Percentiles rank a stretch among this genome's conserved stretches.
Conservation (phyloP, 2,113 vertebrate genomes). For the Hemiscyllium ocellatum region DNA sequence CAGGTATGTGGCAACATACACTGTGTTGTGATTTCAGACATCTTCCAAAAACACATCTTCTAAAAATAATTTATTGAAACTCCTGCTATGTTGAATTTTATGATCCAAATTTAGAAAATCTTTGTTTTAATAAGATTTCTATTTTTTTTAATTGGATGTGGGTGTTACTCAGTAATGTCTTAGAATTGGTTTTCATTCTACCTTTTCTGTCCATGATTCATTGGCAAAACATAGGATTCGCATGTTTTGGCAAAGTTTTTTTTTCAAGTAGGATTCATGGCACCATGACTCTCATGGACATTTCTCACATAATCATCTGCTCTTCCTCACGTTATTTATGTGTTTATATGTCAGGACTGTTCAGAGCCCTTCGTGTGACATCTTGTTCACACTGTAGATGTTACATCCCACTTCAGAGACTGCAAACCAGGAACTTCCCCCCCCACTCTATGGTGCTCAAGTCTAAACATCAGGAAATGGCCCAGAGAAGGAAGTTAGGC, state of each 20-base stretch:
- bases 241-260: too few species aligned
- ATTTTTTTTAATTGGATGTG: not conserved
- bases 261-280: too few species aligned
- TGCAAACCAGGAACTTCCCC: too few species aligned
- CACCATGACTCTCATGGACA: too few species aligned
- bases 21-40: not conserved
- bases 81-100: not conserved
- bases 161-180: not conserved
- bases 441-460: too few species aligned
- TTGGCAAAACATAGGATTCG: not conserved
- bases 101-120: not conserved
- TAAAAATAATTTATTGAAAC: conserved; percentile 12
- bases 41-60: not conserved
- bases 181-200: not conserved
- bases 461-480: too few species aligned
- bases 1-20: not conserved
- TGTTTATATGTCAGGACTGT: too few species aligned
- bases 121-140: conserved; percentile 11
- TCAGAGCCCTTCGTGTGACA: too few species aligned
- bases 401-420: too few species aligned
- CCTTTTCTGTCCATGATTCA: not conserved
- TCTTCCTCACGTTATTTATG: too few species aligned
- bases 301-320: too few species aligned
- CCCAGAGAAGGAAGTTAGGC: too few species aligned
- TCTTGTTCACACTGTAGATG: not conserved